Percentiles rank a stretch among this genome's conserved stretches.
phyloP scores from a whole-genome alignment of 2,888 invertebrate species.

The Prostheceraeus crozeri region DNA sequence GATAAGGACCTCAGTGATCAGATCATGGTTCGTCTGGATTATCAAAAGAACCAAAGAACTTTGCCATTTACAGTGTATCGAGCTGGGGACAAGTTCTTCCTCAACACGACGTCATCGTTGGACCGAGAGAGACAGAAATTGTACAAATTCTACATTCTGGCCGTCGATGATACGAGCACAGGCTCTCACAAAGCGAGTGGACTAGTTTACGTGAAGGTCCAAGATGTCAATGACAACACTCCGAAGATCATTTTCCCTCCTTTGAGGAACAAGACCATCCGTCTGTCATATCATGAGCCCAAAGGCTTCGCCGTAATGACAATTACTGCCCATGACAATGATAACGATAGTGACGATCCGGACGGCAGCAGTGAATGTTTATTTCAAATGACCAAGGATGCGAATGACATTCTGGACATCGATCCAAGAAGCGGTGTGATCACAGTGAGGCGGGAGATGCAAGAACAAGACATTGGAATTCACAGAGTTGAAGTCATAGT shows the following conservation, averaged over 20 bases:
- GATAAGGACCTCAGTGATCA: no score
- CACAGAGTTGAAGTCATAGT: slow-evolving; percentile 6
- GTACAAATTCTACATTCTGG: slow-evolving; percentile 28
- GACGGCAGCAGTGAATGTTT: slow-evolving; percentile 26
- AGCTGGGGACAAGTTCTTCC: slow-evolving; percentile 28
- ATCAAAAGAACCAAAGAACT: neutral
- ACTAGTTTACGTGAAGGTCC: slow-evolving; percentile 17
- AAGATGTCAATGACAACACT: slow-evolving; percentile 37
- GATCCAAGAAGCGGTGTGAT: neutral
- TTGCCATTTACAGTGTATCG: neutral
- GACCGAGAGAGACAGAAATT: slow-evolving; percentile 31
- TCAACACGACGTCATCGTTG: slow-evolving; percentile 33
- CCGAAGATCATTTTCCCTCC: slow-evolving; percentile 35
- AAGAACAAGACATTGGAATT: neutral
- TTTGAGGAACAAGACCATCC: slow-evolving; percentile 34
- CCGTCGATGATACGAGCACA: slow-evolving; percentile 12
- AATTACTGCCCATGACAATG: slow-evolving; percentile 30
- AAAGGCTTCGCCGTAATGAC: slow-evolving; percentile 24
- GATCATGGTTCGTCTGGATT: neutral
- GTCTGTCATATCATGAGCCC: slow-evolving; percentile 30
- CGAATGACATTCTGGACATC: neutral
- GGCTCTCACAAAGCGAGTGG: slow-evolving; percentile 31
- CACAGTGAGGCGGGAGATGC: neutral
- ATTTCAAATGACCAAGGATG: slow-evolving; percentile 9
- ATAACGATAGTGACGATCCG: slow-evolving; percentile 8